Percentiles rank a stretch among this genome's conserved stretches.
Conservation (phyloP, 2,888 invertebrate species). For the Eilema sororculum region DNA sequence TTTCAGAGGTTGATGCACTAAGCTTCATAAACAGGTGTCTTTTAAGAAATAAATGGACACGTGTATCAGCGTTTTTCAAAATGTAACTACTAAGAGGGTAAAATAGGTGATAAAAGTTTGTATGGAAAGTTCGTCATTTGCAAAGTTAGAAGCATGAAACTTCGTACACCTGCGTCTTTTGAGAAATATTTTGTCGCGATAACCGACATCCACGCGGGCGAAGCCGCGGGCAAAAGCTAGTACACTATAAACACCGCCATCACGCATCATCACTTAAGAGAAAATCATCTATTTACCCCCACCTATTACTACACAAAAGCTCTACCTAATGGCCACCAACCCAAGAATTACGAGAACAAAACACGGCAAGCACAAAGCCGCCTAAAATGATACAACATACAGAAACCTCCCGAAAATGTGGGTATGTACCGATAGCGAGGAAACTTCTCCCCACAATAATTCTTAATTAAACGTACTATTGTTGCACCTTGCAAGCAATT, state of each 20-base stretch:
- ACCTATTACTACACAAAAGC: constrained; percentile 32
- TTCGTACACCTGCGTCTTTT: too few relatives aligned
- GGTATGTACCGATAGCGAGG: constrained; percentile 27
- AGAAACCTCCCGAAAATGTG: constrained; percentile 5
- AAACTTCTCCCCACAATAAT: constrained; percentile 59
- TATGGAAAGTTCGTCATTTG: too few relatives aligned
- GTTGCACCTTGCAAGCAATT: constrained; percentile 78
- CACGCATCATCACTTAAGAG: constrained; percentile 26
- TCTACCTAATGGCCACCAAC: constrained; percentile 30
- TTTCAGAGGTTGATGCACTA: too few relatives aligned
- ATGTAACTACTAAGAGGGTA: too few relatives aligned
- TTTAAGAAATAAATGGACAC: too few relatives aligned
- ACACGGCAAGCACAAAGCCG: constrained; percentile 35
- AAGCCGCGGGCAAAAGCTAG: too few relatives aligned
- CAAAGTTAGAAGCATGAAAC: too few relatives aligned
- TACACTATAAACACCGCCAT: not conserved
- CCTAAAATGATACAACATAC: constrained; percentile 18
- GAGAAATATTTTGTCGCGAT: too few relatives aligned
- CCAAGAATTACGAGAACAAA: constrained; percentile 43
- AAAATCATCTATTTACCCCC: constrained; percentile 14
- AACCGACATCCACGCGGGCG: too few relatives aligned
- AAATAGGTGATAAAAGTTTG: too few relatives aligned
- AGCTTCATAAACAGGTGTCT: too few relatives aligned
- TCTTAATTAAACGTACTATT: constrained; percentile 77
- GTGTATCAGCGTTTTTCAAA: too few relatives aligned